phyloP scores from a whole-genome alignment of 2,888 invertebrate species.

The Ophion ellenae region DNA sequence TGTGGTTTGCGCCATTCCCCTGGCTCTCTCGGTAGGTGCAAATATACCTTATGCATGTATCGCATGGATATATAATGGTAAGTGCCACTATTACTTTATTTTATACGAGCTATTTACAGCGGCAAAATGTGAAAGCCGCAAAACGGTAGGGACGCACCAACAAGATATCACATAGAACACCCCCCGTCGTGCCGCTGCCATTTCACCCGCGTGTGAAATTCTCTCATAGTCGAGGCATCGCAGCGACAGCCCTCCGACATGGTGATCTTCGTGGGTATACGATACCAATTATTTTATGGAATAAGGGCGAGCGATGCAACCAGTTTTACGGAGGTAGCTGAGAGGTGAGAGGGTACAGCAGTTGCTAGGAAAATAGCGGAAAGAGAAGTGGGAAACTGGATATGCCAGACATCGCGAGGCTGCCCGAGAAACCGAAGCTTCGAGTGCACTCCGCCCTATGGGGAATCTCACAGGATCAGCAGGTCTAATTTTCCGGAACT shows the following conservation, averaged over 20 bases:
- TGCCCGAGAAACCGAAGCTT: not conserved
- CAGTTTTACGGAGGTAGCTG: not conserved
- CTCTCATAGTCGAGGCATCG: not conserved
- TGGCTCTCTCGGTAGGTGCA: not conserved
- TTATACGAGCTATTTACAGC: conserved; percentile 41
- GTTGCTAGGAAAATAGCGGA: not conserved
- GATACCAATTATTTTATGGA: not conserved
- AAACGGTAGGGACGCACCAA: conserved; percentile 22
- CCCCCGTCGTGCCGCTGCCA: not conserved
- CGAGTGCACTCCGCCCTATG: not conserved
- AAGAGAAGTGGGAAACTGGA: not conserved
- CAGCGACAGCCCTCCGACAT: conserved; percentile 5
- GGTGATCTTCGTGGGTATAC: not conserved
- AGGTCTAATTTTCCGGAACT: not conserved
- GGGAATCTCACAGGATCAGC: not conserved
- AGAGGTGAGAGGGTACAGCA: not conserved
- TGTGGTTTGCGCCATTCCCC: not conserved
- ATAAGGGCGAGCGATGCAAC: not conserved
- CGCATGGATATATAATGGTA: conserved; percentile 15
- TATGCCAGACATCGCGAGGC: not conserved
- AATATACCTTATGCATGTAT: conserved; percentile 29
- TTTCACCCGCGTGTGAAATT: not conserved
- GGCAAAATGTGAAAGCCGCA: conserved; percentile 44
- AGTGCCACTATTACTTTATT: conserved; percentile 55
- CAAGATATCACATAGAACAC: conserved; percentile 2